phyloP scores from a whole-genome alignment of 2,888 invertebrate genomes.

The Cryptocephalus primarius region DNA sequence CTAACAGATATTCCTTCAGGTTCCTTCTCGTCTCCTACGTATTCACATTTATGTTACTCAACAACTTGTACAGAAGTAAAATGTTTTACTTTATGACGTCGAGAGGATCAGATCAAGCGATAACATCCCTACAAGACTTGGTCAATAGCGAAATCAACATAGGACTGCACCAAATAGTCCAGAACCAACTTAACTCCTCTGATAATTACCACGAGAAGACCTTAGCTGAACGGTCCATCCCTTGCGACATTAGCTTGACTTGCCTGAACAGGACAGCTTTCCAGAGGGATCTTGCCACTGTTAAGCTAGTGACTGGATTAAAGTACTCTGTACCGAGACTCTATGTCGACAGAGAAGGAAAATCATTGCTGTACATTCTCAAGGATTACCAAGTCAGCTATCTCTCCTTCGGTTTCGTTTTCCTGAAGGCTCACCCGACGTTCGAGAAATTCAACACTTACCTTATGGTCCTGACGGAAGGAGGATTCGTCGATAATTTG shows the following conservation, averaged over 20 bases:
- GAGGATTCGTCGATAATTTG: conserved; percentile 1
- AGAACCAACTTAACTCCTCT: not conserved
- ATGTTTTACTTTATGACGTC: conserved; percentile 5
- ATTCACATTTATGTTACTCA: conserved; percentile 2
- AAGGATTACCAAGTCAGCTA: not conserved
- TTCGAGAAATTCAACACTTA: not conserved
- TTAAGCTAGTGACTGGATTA: conserved; percentile 1
- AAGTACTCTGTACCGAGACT: conserved; percentile 3
- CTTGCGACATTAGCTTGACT: not conserved
- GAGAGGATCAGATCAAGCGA: not conserved
- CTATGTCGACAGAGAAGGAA: conserved; percentile 5
- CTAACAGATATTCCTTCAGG: not conserved
- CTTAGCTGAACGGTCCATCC: not conserved
- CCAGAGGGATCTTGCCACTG: conserved; percentile 2
- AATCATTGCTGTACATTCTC: conserved; percentile 3
- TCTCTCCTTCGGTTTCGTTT: not conserved
- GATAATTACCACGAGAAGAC: not conserved
- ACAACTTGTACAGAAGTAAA: conserved; percentile 5
- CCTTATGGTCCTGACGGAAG: conserved; percentile 1
- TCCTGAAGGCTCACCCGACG: conserved; percentile 4
- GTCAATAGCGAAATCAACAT: not conserved
- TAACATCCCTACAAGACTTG: conserved; percentile 1
- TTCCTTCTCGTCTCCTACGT: conserved; percentile 1
- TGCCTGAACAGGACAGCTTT: conserved; percentile 6
- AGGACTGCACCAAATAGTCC: conserved; percentile 1